These are phyloP conservation scores for Forficula auricularia DNA, from an alignment of 1,140 invertebrate genomes.

Conservation along the genomic window DNA sequence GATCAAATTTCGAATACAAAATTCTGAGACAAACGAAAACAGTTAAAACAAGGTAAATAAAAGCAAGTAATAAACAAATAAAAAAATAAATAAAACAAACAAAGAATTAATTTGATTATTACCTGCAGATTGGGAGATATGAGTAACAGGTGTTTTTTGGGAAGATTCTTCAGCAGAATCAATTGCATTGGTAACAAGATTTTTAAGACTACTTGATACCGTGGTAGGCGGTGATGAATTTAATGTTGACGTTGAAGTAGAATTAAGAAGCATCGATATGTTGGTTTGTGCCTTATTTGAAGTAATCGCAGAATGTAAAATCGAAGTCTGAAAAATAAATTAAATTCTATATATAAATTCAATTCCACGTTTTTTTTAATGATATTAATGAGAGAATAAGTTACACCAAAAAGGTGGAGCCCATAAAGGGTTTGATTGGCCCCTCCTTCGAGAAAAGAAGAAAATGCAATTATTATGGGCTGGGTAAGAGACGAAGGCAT, in stretches of 20 bases:
- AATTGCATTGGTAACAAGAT: constrained; percentile 16
- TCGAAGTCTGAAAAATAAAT: constrained; percentile 18
- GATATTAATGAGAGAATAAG: no score
- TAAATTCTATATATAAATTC: no score
- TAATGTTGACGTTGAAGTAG: constrained; percentile 23
- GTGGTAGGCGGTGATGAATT: constrained; percentile 8
- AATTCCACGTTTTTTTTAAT: no score
- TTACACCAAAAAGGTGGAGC: no score
- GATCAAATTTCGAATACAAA: no score
- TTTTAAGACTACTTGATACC: constrained; percentile 16
- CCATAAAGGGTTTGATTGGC: no score
- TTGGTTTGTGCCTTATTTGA: constrained; percentile 14
- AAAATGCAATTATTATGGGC: no score
- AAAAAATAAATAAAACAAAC: background rate
- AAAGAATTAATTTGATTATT: background rate
- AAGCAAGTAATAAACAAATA: background rate
- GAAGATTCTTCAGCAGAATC: constrained; percentile 9
- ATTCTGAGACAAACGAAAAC: no score
- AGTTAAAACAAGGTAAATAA: no score
- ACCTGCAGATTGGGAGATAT: constrained; percentile 13
- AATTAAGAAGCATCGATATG: constrained; percentile 35
- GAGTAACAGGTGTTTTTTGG: constrained; percentile 3
- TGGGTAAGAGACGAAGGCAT: no score
- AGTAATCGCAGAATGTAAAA: constrained; percentile 26
- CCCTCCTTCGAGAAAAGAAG: no score